Evolutionary conservation across 2,888 invertebrate genomes (phyloP).

Genomic region (Phortica magna): DNA sequence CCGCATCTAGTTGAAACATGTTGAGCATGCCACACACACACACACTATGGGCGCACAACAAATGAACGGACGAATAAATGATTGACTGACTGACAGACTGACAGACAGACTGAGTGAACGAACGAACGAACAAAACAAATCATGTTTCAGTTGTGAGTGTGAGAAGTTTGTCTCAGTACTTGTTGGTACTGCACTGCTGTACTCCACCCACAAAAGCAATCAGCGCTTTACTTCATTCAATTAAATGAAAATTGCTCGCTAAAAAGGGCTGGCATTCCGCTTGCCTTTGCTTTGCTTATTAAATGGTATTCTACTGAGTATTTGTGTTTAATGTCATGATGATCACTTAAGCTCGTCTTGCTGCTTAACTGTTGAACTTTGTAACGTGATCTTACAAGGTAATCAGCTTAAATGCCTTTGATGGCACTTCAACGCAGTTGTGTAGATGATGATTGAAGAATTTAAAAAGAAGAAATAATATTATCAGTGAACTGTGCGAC

Average conservation of each 20-base stretch:
- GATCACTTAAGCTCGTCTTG: constrained; percentile 45
- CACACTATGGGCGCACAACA: constrained; percentile 38
- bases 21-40: constrained; percentile 24
- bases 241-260: constrained; percentile 61
- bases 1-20: not conserved
- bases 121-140: not conserved
- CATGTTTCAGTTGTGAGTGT: not conserved
- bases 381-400: constrained; percentile 41
- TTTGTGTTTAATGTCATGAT: constrained; percentile 48
- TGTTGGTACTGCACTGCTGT: not conserved
- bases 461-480: not conserved
- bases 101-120: constrained; percentile 6
- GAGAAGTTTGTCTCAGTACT: constrained; percentile 21
- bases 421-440: not conserved
- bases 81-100: constrained; percentile 44
- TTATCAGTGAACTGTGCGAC: not conserved
- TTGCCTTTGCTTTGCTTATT: not conserved
- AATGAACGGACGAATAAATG: constrained; percentile 37
- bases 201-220: constrained; percentile 16
- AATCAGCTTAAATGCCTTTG: constrained; percentile 5
- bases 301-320: constrained; percentile 1
- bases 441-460: not conserved
- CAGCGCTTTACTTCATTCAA: constrained; percentile 49
- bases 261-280: constrained; percentile 17
- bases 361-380: constrained; percentile 33